These are phyloP conservation scores for Gorsachius goisagi DNA, from an alignment of 2,113 vertebrate species.

Conservation along the genomic window DNA sequence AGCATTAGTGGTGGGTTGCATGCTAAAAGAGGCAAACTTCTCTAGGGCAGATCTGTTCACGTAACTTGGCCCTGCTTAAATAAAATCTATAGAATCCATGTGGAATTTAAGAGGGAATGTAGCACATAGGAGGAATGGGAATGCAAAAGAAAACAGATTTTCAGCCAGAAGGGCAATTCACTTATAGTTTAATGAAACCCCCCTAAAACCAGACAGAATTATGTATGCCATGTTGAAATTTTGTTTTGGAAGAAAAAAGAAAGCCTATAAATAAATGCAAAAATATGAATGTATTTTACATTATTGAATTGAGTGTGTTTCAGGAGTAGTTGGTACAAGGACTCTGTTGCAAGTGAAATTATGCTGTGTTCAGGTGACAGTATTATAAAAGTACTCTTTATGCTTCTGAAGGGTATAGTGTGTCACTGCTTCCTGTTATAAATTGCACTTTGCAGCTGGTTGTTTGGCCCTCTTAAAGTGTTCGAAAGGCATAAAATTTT, in stretches of 20 bases:
- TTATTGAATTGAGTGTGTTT: neutral
- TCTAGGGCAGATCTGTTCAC: slow-evolving; percentile 74
- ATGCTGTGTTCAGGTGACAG: neutral
- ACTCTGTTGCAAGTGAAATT: slow-evolving; percentile 7
- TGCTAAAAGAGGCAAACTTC: slow-evolving; percentile 79
- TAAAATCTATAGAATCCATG: slow-evolving; percentile 73
- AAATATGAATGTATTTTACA: slow-evolving; percentile 28
- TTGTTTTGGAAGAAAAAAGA: slow-evolving; percentile 17
- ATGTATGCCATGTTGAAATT: slow-evolving; percentile 46
- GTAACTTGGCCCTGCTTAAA: slow-evolving; percentile 73
- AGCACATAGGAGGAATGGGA: slow-evolving; percentile 16
- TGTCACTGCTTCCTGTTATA: neutral
- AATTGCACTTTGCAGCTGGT: neutral
- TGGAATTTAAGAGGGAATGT: slow-evolving; percentile 66
- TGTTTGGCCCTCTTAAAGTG: neutral
- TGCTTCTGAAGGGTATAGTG: neutral
- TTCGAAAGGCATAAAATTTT: neutral
- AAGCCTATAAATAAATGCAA: slow-evolving; percentile 45
- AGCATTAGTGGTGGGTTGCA: slow-evolving; percentile 72
- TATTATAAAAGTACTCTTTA: neutral
- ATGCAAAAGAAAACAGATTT: slow-evolving; percentile 74
- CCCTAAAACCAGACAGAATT: slow-evolving; percentile 67
- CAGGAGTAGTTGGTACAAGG: neutral
- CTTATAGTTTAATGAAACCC: slow-evolving; percentile 75
- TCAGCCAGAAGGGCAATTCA: slow-evolving; percentile 74